Evolutionary conservation across 2,797 vertebrate species (phyloP), one percentile per base, ranked within the genome.

Genomic region (Trachops cirrhosus): DNA sequence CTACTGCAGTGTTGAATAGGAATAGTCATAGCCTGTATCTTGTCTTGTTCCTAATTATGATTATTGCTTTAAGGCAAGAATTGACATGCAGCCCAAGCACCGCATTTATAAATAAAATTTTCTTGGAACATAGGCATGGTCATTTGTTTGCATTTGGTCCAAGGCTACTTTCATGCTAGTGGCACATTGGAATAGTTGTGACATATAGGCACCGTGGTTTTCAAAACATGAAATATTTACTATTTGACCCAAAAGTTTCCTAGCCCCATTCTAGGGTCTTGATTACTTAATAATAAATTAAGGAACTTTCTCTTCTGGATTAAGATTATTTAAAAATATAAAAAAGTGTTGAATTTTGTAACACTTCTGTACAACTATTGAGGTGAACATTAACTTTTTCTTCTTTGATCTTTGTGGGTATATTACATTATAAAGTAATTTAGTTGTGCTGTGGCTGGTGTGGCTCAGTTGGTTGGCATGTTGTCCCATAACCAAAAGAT

Each of bases 201-300:
- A 32, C 32, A 80, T 37, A 86, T 37, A 86, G 32, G 5, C 44
- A 3, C 2, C 22, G 3, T 92, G 44, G 22, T 74, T n/a, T 19
- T 89, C 37, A 84, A 89, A 89, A 19, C 59, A 50, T 77, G n/a
- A 62, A 75, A 44, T 68, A 59, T 59, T 84, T 71, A 44, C 26
- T 62, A 0, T 89, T 18, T 71, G 54, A 48, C 11, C 10, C 24
- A 52, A 77, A 59, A 26, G 21, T 75, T 68, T 87, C 34, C 24
- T 32, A 52, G 6, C 32, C 29, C 34, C 10, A n/a, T 19, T 48
- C 2, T 59, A 57, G 14, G 59, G 29, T 82, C 67, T 86, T 86
- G 75, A 64, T 86, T 57, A 29, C 54, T 90, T 93, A 93, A 54
- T 74, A 48, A 79, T 48, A 89, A 73, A 89, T 85, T 67, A 86